Conservation (phyloP, 2,888 invertebrate genomes). For the Synanthedon myopaeformis region DNA sequence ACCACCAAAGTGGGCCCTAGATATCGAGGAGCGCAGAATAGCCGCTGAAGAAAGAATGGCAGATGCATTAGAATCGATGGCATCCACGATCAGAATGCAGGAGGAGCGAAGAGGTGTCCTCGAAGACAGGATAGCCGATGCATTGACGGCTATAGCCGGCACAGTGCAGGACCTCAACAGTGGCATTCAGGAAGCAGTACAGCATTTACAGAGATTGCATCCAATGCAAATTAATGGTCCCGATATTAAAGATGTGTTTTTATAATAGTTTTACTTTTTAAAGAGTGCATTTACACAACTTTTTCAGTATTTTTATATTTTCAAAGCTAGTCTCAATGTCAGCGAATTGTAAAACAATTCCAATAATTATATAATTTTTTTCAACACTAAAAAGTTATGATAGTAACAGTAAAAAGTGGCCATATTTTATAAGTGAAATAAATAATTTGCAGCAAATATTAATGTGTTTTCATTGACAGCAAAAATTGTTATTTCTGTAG, state of each 20-base stretch:
- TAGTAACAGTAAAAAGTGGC: too few relatives aligned
- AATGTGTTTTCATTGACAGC: too few relatives aligned
- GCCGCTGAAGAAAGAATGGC: conserved; percentile 52
- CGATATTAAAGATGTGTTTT: neutral
- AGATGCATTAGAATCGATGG: conserved; percentile 42
- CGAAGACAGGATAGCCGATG: conserved; percentile 39
- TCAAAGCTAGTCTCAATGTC: too few relatives aligned
- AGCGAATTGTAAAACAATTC: too few relatives aligned
- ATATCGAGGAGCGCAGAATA: conserved; percentile 47
- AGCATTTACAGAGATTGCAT: conserved; percentile 21
- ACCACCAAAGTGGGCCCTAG: conserved; percentile 52
- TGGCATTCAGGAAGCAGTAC: conserved; percentile 40
- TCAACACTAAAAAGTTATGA: too few relatives aligned
- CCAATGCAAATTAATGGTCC: neutral
- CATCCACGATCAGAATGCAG: conserved; percentile 33
- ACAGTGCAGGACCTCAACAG: conserved; percentile 44
- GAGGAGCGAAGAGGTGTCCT: conserved; percentile 36
- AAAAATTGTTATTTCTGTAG: too few relatives aligned
- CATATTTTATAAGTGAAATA: too few relatives aligned
- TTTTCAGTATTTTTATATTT: too few relatives aligned
- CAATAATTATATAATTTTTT: too few relatives aligned
- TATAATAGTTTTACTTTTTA: neutral
- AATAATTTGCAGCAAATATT: too few relatives aligned
- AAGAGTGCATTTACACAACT: too few relatives aligned
- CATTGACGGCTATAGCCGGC: conserved; percentile 38